phyloP scores from a whole-genome alignment of 2,113 vertebrate genomes.

The Murina feae region DNA sequence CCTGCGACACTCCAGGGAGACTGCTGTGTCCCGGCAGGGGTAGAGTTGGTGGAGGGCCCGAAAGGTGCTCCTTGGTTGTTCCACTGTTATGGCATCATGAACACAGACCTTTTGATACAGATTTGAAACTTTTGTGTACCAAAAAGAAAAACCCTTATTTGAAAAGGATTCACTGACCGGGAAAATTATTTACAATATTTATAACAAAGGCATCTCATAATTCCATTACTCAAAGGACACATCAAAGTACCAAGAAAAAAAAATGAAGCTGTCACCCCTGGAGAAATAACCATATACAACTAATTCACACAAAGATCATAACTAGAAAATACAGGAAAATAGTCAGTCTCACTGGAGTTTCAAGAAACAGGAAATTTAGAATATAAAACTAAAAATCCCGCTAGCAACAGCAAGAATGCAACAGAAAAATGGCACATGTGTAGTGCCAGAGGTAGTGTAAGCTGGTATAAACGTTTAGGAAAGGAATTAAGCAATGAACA shows the following conservation, averaged over 20 bases:
- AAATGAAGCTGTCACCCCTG: neutral
- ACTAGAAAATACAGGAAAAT: neutral
- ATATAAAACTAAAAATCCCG: neutral
- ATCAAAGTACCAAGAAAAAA: neutral
- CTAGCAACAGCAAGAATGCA: neutral
- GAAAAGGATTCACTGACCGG: neutral
- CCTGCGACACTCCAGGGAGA: too few species aligned
- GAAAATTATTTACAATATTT: constrained; percentile 43
- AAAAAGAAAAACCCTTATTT: neutral
- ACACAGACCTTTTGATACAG: too few species aligned
- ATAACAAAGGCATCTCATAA: constrained; percentile 7
- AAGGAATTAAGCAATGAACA: neutral
- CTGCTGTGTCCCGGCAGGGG: too few species aligned
- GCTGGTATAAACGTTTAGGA: neutral
- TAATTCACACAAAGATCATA: neutral
- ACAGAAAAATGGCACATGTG: neutral
- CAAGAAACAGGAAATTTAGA: constrained; percentile 19
- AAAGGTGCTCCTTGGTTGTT: too few species aligned
- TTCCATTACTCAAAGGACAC: neutral
- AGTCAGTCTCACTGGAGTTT: neutral
- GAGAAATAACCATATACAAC: neutral
- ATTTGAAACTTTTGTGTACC: neutral
- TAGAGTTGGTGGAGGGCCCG: too few species aligned
- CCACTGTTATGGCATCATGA: too few species aligned
- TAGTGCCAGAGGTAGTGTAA: neutral